Percentiles rank a stretch among this genome's conserved stretches.
Evolutionary conservation across 2,888 invertebrate species (phyloP).

Genomic region (Aspidiotus destructor): DNA sequence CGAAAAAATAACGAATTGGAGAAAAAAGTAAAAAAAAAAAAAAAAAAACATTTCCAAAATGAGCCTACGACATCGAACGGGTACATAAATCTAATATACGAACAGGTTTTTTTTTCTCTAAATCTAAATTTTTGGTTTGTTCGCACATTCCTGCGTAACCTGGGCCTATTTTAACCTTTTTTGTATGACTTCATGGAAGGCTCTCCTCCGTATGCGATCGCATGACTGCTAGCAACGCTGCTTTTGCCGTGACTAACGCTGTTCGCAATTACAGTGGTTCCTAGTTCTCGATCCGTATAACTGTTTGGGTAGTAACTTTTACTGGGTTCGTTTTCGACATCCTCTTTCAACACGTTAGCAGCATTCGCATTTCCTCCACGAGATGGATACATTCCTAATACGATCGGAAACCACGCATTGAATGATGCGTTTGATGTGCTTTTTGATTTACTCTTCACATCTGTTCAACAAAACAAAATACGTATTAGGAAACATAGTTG

Average conservation of each 20-base stretch:
- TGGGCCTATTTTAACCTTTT: neutral
- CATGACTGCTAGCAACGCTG: conserved; percentile 62
- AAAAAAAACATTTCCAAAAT: too few species aligned
- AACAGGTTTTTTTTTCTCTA: too few species aligned
- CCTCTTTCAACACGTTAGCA: conserved; percentile 27
- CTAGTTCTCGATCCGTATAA: conserved; percentile 36
- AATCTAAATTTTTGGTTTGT: too few species aligned
- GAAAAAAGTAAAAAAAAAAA: neutral
- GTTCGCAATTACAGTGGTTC: conserved; percentile 59
- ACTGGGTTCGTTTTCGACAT: conserved; percentile 7
- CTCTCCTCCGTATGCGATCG: conserved; percentile 57
- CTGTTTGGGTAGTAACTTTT: neutral
- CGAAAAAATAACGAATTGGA: conserved; percentile 3
- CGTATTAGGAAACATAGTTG: too few species aligned
- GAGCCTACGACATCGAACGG: too few species aligned
- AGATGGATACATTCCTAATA: conserved; percentile 38
- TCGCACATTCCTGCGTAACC: too few species aligned
- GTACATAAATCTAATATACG: too few species aligned
- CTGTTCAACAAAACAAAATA: neutral
- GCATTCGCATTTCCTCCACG: conserved; percentile 5
- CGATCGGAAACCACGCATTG: conserved; percentile 40
- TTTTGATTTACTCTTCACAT: conserved; percentile 29
- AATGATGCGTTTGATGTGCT: conserved; percentile 37
- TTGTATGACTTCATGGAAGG: conserved; percentile 15
- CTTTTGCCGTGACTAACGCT: conserved; percentile 62